Conservation (phyloP, 2,888 invertebrate species). For the Chrysolina haemoptera region DNA sequence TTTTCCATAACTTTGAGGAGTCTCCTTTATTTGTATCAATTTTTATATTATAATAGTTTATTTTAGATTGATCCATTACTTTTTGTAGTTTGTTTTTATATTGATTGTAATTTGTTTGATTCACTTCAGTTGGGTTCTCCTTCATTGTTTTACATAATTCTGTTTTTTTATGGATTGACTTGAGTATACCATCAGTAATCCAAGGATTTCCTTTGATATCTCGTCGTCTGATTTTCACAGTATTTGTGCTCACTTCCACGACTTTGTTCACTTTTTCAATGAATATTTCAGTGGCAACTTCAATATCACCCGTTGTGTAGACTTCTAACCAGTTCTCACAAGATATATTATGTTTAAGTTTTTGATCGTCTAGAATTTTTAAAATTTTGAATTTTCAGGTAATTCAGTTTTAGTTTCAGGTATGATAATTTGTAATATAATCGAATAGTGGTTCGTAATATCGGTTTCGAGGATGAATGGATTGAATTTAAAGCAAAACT, state of each 20-base stretch:
- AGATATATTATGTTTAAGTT: constrained; percentile 1
- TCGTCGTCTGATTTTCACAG: too few species aligned
- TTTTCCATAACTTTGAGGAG: too few species aligned
- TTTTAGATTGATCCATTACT: too few species aligned
- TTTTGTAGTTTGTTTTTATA: too few species aligned
- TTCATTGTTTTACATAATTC: not conserved
- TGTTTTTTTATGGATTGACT: not conserved
- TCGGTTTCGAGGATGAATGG: not conserved
- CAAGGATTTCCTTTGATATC: not conserved
- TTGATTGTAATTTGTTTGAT: not conserved
- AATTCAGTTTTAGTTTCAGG: too few species aligned
- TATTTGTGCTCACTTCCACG: too few species aligned
- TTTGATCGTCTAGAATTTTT: constrained; percentile 1
- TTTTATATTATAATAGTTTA: too few species aligned
- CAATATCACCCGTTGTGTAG: constrained; percentile 1
- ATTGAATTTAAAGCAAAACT: not conserved
- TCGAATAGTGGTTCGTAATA: not conserved
- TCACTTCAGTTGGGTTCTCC: not conserved
- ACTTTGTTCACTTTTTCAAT: constrained; percentile 11
- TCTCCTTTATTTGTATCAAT: too few species aligned
- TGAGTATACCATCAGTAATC: constrained; percentile 3
- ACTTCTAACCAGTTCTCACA: too few species aligned
- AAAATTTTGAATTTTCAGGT: constrained; percentile 1
- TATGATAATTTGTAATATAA: too few species aligned
- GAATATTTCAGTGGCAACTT: not conserved